Base-by-base conservation (phyloP, 2,113 vertebrate genomes). In the Platysteira castanea region DNA sequence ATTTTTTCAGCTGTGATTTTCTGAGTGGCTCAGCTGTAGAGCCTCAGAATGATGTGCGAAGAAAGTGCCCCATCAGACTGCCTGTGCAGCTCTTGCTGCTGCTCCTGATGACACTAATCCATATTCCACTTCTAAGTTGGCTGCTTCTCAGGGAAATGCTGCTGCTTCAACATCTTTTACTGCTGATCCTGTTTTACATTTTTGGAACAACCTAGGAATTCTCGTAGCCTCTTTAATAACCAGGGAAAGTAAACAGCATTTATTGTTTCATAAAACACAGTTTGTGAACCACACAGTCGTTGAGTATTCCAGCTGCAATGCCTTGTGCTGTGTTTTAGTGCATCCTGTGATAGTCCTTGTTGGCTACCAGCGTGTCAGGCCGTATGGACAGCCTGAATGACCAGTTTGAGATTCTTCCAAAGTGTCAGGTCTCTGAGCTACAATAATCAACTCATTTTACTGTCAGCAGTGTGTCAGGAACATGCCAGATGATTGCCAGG, bases 121-220 rank as follows among this genome's bases (percentile, higher is more conserved):
- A 97, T 94, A 97, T 97, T 93, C 96, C 95, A 96, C 96, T 97
- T 94, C 95, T 97, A 92, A 97, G 91, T 97, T 97, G 97, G 95
- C 97, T 96, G 96, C 95, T 96, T 97, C 94, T 97, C 96, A 95
- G 93, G 82, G 86, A 97, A 96, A 82, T 3, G 90, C 90, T 93
- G 88, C 95, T 94, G 93, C 96, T 97, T 97, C 94, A 93, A 97
- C 96, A 86, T 96, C 92, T 86, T 95, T 94, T 81, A 28, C 87
- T 86, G 93, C 84, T 97, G 96, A 97, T 95, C 96, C 97, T 96
- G 68, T 93, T 97, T 97, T 97, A 95, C 96, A 97, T 97, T 97
- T 97, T 90, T 97, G 92, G 95, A 97, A 93, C 92, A 82, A 82
- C 64, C 44, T 35, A 90, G 39, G 77, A 91, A 71, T 94, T 81